A percentile compares a stretch with the other conserved stretches of the same genome.
Conservation (phyloP, 1,140 invertebrate genomes). For the Sitobion miscanthi region DNA sequence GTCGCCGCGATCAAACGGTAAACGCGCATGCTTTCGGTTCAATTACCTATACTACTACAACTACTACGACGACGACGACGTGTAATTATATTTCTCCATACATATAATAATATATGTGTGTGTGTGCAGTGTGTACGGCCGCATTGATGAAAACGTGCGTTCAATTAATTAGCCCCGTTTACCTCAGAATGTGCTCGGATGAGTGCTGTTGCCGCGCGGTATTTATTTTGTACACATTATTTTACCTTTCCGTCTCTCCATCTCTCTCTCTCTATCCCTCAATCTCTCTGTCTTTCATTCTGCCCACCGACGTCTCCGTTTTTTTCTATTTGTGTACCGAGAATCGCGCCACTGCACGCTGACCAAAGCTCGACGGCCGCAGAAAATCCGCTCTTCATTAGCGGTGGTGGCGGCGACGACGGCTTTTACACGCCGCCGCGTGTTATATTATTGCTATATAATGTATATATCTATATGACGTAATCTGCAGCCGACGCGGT, state of each 20-base stretch:
- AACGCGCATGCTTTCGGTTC: not conserved
- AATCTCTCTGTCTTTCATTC: not conserved
- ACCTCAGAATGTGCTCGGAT: not conserved
- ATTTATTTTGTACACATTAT: conserved; percentile 38
- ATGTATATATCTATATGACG: not conserved
- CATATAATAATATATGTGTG: not conserved
- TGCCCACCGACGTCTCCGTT: not conserved
- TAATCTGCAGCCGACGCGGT: not conserved
- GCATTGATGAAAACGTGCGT: conserved; percentile 12
- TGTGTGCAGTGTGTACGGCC: no score
- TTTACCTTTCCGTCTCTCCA: not conserved
- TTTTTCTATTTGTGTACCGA: conserved; percentile 15
- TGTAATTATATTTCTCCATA: not conserved
- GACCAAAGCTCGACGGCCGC: conserved; percentile 30
- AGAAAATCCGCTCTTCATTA: conserved; percentile 36
- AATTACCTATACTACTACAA: not conserved
- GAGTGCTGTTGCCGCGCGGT: not conserved
- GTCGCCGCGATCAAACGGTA: not conserved
- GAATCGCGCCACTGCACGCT: not conserved
- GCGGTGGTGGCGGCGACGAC: not conserved
- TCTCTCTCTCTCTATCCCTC: not conserved
- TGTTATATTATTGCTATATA: not conserved
- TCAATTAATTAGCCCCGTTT: conserved; percentile 38
- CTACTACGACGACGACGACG: not conserved
- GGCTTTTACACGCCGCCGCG: not conserved